These are phyloP conservation scores for Trisateles emortualis DNA, from an alignment of 2,888 invertebrate genomes.

Conservation along the genomic window DNA sequence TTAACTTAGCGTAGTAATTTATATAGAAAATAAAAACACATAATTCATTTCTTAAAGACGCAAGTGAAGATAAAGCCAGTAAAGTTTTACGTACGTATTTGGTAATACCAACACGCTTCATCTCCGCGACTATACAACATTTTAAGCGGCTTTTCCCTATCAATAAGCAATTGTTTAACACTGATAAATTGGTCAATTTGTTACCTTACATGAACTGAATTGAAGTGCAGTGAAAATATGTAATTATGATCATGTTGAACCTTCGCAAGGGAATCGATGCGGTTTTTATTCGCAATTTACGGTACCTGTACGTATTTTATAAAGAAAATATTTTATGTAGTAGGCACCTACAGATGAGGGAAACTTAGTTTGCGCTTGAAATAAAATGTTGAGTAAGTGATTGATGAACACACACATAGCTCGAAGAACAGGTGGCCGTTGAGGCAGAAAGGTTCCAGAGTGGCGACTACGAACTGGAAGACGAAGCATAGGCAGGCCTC, in stretches of 20 bases:
- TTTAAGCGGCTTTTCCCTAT: conserved; percentile 30
- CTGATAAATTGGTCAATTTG: conserved; percentile 65
- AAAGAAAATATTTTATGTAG: not conserved
- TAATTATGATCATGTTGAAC: conserved; percentile 30
- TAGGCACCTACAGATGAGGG: too few species aligned
- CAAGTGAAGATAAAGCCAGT: not conserved
- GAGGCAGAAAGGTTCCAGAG: too few species aligned
- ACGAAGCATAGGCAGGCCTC: too few species aligned
- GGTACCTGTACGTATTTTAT: too few species aligned
- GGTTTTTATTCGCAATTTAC: conserved; percentile 4
- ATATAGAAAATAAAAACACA: too few species aligned
- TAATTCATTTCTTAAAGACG: too few species aligned
- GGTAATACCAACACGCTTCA: not conserved
- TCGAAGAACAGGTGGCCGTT: too few species aligned
- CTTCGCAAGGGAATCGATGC: conserved; percentile 9
- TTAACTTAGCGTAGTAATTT: too few species aligned
- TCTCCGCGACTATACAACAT: not conserved
- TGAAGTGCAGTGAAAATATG: conserved; percentile 24
- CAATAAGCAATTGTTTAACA: conserved; percentile 54
- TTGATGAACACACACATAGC: too few species aligned
- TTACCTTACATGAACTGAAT: conserved; percentile 45
- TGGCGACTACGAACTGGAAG: too few species aligned
- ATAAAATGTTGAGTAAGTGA: too few species aligned
- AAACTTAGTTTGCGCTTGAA: too few species aligned
- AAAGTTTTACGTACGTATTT: not conserved